Evolutionary conservation across 2,888 invertebrate species (phyloP).

Genomic region (Habrosyne pyritoides): DNA sequence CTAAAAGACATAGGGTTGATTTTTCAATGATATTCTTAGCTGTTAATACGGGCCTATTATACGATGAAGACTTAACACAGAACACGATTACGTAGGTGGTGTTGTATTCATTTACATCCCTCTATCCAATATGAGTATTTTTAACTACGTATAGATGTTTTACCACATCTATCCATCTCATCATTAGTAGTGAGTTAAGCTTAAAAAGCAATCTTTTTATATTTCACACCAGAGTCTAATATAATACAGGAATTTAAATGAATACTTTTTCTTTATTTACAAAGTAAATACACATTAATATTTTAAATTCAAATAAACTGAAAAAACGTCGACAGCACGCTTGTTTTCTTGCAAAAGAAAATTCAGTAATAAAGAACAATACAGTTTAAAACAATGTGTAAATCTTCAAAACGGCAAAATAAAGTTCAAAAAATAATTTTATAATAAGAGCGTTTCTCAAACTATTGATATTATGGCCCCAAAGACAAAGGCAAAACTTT

Average conservation of each 20-base stretch:
- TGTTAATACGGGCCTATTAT: no score
- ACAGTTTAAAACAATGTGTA: no score
- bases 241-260: not conserved
- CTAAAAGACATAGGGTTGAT: no score
- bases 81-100: not conserved
- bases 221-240: no score
- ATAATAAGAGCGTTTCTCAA: not conserved
- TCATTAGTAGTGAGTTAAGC: no score
- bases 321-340: not conserved
- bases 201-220: no score
- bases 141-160: no score
- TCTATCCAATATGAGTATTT: not conserved
- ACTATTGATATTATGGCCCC: not conserved
- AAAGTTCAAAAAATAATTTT: not conserved
- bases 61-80: no score
- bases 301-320: not conserved
- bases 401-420: not conserved
- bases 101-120: no score
- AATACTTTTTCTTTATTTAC: not conserved
- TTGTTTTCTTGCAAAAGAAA: not conserved
- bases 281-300: not conserved
- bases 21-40: no score
- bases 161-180: no score
- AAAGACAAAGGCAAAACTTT: not conserved
- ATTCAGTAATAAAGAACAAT: not conserved